Percentiles rank a stretch among this genome's conserved stretches.
Evolutionary conservation across 1,140 invertebrate species (phyloP).

Genomic region (Helicoverpa zea): DNA sequence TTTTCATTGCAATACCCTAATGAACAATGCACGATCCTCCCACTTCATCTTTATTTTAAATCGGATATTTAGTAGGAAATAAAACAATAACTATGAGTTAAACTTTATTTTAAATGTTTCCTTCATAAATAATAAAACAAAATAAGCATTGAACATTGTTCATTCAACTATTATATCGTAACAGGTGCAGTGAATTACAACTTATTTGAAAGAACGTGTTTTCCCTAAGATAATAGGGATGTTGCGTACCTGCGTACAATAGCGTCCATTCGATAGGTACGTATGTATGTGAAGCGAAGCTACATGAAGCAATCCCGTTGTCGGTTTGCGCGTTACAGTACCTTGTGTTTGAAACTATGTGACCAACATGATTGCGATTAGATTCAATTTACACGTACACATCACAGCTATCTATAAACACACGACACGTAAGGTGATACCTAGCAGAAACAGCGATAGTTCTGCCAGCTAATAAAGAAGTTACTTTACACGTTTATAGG

Average conservation of each 20-base stretch:
- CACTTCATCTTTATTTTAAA: not conserved
- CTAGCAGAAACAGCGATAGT: not conserved
- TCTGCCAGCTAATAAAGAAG: not conserved
- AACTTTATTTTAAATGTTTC: slow-evolving; percentile 82
- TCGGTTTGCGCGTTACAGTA: slow-evolving; percentile 16
- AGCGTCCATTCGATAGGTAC: not conserved
- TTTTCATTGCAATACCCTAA: not conserved
- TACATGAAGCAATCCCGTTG: slow-evolving; percentile 4
- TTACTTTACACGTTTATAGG: not conserved
- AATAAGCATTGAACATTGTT: slow-evolving; percentile 80
- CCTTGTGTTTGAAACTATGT: not conserved
- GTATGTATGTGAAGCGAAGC: slow-evolving; percentile 38
- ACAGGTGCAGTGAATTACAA: slow-evolving; percentile 62
- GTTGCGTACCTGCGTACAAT: slow-evolving; percentile 16
- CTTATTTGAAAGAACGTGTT: slow-evolving; percentile 36
- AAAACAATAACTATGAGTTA: slow-evolving; percentile 65
- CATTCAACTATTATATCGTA: slow-evolving; percentile 58
- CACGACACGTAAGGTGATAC: not conserved
- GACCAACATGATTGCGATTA: not conserved
- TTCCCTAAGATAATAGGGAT: slow-evolving; percentile 4
- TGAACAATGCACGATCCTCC: not conserved
- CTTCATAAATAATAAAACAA: slow-evolving; percentile 85
- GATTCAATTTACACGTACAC: slow-evolving; percentile 27
- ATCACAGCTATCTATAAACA: not conserved
- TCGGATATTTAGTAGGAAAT: slow-evolving; percentile 4